A percentile compares a stretch with the other conserved stretches of the same genome.
phyloP scores from a whole-genome alignment of 2,797 vertebrate genomes.

The Psittacula echo region DNA sequence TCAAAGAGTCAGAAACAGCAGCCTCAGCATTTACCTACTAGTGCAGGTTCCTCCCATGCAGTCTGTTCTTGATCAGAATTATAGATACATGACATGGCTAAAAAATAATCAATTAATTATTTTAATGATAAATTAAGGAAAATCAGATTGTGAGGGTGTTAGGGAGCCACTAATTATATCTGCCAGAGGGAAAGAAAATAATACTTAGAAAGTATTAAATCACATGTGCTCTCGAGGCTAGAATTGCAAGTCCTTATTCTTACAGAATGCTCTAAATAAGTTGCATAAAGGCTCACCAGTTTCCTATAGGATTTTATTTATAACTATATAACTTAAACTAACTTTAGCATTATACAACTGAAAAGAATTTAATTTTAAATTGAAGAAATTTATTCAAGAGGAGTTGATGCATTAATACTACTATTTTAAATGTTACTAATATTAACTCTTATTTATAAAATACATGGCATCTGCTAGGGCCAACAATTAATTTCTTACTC shows the following conservation, averaged over 20 bases:
- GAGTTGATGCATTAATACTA: not conserved
- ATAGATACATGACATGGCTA: not conserved
- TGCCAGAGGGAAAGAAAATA: constrained; percentile 46
- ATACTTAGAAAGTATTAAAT: constrained; percentile 37
- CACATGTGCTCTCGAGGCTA: constrained; percentile 1
- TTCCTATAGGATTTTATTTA: not conserved
- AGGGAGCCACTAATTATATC: constrained; percentile 15
- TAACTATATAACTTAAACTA: not conserved
- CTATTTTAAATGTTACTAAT: not conserved
- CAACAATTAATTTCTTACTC: constrained; percentile 24
- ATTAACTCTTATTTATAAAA: not conserved
- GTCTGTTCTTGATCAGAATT: not conserved
- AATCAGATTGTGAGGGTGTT: not conserved
- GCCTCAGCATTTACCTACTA: not conserved
- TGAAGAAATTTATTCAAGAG: not conserved
- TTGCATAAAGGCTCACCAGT: not conserved
- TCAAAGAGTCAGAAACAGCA: not conserved
- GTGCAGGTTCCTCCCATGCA: not conserved
- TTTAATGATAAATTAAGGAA: constrained; percentile 27
- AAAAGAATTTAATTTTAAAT: not conserved
- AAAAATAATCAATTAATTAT: constrained; percentile 15
- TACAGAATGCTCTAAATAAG: not conserved
- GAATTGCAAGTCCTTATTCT: not conserved
- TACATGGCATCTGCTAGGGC: not conserved
- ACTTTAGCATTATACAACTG: not conserved